These are phyloP conservation scores for Tyto alba DNA, from an alignment of 2,113 vertebrate species.

Conservation along the genomic window DNA sequence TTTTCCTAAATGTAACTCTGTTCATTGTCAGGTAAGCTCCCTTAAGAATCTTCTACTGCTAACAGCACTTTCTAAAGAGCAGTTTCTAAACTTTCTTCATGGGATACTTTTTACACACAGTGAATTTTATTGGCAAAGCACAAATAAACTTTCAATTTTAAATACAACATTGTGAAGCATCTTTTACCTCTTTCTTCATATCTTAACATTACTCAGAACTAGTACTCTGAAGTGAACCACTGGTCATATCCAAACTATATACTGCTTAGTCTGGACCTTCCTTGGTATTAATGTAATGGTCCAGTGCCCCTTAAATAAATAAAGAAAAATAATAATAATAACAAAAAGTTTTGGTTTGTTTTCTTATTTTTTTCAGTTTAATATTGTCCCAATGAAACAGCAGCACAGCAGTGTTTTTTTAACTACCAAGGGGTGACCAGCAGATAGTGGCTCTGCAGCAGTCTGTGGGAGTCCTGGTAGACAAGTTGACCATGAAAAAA, in stretches of 20 bases:
- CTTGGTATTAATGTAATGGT: not conserved
- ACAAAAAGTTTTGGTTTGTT: not conserved
- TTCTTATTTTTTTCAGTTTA: not conserved
- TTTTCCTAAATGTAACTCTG: not conserved
- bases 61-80: not conserved
- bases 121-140: not conserved
- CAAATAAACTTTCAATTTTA: not conserved
- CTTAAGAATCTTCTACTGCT: not conserved
- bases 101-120: not conserved
- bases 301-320: not conserved
- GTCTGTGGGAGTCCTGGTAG: not conserved
- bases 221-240: not conserved
- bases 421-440: not conserved
- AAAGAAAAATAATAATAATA: not conserved
- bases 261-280: not conserved
- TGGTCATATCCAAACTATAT: not conserved
- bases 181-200: not conserved
- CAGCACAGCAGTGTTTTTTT: not conserved
- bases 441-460: too few species aligned
- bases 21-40: not conserved
- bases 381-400: not conserved
- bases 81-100: not conserved
- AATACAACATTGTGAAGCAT: not conserved
- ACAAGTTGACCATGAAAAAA: not conserved
- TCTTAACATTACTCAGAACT: not conserved